Evolutionary conservation across 1,140 invertebrate species (phyloP).

Genomic region (Drosophila erecta): DNA sequence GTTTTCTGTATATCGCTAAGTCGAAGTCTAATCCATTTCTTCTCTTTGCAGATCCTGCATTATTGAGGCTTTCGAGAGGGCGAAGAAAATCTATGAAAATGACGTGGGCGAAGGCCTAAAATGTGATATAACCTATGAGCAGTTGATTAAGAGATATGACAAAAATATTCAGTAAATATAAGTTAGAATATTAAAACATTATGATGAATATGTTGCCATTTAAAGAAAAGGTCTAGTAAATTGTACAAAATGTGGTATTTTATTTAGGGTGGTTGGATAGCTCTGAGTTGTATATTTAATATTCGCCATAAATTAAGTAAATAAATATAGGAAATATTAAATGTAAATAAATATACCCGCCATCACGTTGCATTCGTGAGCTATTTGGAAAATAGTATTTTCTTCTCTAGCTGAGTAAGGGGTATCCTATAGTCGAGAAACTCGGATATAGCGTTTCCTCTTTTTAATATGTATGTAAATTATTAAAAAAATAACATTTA

Average conservation of each 20-base stretch:
- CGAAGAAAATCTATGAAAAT: slow-evolving; percentile 85
- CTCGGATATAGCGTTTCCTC: too few relatives aligned
- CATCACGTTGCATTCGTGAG: too few relatives aligned
- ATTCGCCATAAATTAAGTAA: too few relatives aligned
- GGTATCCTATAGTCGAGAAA: too few relatives aligned
- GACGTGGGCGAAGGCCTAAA: slow-evolving; percentile 46
- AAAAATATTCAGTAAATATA: slow-evolving; percentile 31
- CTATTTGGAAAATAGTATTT: too few relatives aligned
- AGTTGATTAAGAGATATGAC: slow-evolving; percentile 61
- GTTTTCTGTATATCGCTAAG: too few relatives aligned
- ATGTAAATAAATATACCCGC: too few relatives aligned
- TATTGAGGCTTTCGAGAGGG: slow-evolving; percentile 87
- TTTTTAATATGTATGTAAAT: background rate
- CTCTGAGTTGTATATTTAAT: too few relatives aligned
- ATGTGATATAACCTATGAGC: slow-evolving; percentile 54
- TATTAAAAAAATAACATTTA: background rate
- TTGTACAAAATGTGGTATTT: background rate
- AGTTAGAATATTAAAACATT: slow-evolving; percentile 10
- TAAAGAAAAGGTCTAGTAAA: background rate
- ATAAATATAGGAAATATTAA: too few relatives aligned
- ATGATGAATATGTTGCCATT: slow-evolving; percentile 38
- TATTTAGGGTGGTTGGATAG: too few relatives aligned
- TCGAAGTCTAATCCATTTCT: background rate
- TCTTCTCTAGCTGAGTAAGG: too few relatives aligned
- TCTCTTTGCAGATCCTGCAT: slow-evolving; percentile 86